A percentile compares a stretch with the other conserved stretches of the same genome.
Evolutionary conservation across 2,113 vertebrate species (phyloP).

Genomic region (Chitala chitala): DNA sequence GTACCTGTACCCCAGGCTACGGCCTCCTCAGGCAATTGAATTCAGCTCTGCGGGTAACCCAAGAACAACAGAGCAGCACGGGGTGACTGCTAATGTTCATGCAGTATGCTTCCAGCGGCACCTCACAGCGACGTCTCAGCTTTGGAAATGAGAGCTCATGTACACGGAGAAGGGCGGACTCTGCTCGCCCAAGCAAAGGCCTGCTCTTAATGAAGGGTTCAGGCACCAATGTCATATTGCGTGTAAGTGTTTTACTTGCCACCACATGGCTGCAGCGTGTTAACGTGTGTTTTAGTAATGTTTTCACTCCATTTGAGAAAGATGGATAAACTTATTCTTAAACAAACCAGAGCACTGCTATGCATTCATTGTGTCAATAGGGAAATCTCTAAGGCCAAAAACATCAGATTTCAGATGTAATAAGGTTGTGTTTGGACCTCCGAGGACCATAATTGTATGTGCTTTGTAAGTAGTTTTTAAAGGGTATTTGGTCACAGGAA

Average conservation of each 20-base stretch:
- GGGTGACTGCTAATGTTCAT: slow-evolving; percentile 1
- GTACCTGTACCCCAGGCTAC: neutral
- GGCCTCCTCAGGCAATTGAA: neutral
- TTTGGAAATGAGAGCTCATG: neutral
- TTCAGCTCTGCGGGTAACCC: neutral
- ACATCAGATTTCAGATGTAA: too few species aligned
- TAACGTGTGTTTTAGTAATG: too few species aligned
- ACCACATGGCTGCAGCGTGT: too few species aligned
- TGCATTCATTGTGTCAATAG: neutral
- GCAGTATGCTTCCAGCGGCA: neutral
- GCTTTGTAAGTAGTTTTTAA: neutral
- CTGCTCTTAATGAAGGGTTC: too few species aligned
- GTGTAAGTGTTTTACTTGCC: too few species aligned
- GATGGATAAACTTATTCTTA: too few species aligned
- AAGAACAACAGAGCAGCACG: slow-evolving; percentile 12
- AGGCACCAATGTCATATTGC: too few species aligned
- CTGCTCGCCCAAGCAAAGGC: too few species aligned
- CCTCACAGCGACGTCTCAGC: neutral
- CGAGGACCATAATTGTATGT: slow-evolving; percentile 4
- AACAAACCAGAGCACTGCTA: neutral
- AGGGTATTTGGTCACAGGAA: neutral
- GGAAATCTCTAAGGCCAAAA: neutral
- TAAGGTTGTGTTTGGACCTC: slow-evolving; percentile 1
- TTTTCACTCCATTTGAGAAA: too few species aligned
- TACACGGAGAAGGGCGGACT: too few species aligned